Percentiles rank a stretch among this genome's conserved stretches.
phyloP scores from a whole-genome alignment of 2,888 invertebrate genomes.

The Willowsia nigromaculata region DNA sequence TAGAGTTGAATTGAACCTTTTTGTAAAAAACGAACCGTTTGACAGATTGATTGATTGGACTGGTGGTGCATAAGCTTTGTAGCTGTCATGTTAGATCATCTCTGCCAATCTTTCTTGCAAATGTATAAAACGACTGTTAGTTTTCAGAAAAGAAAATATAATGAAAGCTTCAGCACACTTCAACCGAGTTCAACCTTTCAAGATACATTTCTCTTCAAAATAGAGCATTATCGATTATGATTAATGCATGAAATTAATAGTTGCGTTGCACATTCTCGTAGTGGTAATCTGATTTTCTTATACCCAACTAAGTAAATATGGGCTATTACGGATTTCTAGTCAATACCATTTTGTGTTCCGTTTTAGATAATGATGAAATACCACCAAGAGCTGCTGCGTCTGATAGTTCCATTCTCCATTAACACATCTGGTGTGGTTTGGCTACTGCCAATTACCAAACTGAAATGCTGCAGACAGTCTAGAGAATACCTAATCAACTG shows the following conservation, averaged over 20 bases:
- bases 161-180: background rate
- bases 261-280: too few relatives aligned
- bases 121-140: background rate
- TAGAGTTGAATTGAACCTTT: background rate
- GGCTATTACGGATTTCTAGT: too few relatives aligned
- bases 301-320: too few relatives aligned
- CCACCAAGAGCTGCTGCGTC: background rate
- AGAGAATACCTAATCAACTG: too few relatives aligned
- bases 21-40: background rate
- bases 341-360: background rate
- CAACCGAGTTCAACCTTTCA: background rate
- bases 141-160: background rate
- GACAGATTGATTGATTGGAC: background rate
- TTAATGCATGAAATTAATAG: background rate
- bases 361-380: background rate
- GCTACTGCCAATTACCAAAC: background rate
- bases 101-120: background rate
- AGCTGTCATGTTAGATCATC: background rate
- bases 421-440: constrained; percentile 13
- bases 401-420: background rate
- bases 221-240: background rate
- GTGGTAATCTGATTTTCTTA: too few relatives aligned
- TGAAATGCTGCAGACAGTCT: too few relatives aligned
- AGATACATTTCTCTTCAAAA: background rate
- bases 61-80: background rate